A percentile compares a stretch with the other conserved stretches of the same genome.
These are phyloP conservation scores for Aricia agestis DNA, from an alignment of 1,140 invertebrate species.

Conservation along the genomic window DNA sequence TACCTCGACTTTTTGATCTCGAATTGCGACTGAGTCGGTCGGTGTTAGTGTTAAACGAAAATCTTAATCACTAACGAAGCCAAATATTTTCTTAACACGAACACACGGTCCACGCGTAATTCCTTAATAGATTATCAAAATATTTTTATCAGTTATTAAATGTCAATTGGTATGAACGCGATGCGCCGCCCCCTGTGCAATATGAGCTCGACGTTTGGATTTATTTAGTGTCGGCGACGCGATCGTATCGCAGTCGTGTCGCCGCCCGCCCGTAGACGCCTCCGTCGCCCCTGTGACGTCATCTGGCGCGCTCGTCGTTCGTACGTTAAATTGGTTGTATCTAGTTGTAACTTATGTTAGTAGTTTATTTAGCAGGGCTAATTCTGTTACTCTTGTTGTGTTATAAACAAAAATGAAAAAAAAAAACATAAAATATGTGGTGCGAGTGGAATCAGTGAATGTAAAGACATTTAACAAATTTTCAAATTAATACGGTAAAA, in stretches of 20 bases:
- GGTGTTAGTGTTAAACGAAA: constrained; percentile 35
- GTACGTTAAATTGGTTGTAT: constrained; percentile 54
- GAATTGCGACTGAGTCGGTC: constrained; percentile 50
- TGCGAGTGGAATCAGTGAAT: constrained; percentile 70
- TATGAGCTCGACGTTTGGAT: constrained; percentile 21
- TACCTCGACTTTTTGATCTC: constrained; percentile 54
- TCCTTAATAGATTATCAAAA: constrained; percentile 60
- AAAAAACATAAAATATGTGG: constrained; percentile 54
- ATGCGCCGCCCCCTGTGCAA: constrained; percentile 34
- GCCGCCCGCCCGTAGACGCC: background rate
- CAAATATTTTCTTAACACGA: constrained; percentile 20
- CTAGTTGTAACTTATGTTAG: constrained; percentile 63
- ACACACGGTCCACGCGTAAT: constrained; percentile 41
- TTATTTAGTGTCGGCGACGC: background rate
- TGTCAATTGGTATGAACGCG: constrained; percentile 55
- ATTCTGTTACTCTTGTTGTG: constrained; percentile 67
- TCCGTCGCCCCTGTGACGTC: constrained; percentile 3
- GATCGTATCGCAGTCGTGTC: background rate
- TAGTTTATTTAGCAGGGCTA: constrained; percentile 65
- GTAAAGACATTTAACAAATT: constrained; percentile 75
- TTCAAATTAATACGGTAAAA: constrained; percentile 72
- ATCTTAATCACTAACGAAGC: constrained; percentile 21
- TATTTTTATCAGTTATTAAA: constrained; percentile 58
- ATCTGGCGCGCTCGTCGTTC: constrained; percentile 29
- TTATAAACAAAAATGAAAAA: constrained; percentile 55